phyloP scores from a whole-genome alignment of 2,888 invertebrate species.

The Melangyna quadrimaculata region DNA sequence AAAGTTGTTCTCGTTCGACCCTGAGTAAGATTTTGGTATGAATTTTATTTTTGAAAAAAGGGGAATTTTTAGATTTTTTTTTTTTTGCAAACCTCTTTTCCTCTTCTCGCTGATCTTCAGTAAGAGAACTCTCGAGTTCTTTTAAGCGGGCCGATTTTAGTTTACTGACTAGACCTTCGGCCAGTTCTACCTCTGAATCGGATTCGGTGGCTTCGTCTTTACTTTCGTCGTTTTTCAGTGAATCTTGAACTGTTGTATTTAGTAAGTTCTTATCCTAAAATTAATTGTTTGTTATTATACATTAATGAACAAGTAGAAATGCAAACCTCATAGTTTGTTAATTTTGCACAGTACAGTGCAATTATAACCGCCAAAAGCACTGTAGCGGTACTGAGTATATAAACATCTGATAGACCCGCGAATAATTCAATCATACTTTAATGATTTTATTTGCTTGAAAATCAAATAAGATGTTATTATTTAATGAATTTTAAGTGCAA shows the following conservation, averaged over 20 bases:
- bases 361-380: slow-evolving; percentile 75
- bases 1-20: slow-evolving; percentile 81
- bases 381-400: slow-evolving; percentile 73
- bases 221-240: slow-evolving; percentile 55
- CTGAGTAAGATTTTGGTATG: slow-evolving; percentile 72
- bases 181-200: slow-evolving; percentile 59
- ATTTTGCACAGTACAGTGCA: slow-evolving; percentile 75
- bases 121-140: slow-evolving; percentile 74
- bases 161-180: slow-evolving; percentile 73
- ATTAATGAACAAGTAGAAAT: not conserved
- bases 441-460: not conserved
- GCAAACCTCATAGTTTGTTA: slow-evolving; percentile 74
- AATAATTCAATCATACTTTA: slow-evolving; percentile 50
- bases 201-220: slow-evolving; percentile 73
- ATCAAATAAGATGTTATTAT: not conserved
- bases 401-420: slow-evolving; percentile 74
- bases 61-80: not conserved
- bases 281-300: not conserved
- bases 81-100: slow-evolving; percentile 73
- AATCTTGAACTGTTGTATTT: not conserved
- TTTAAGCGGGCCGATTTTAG: slow-evolving; percentile 75
- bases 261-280: slow-evolving; percentile 21
- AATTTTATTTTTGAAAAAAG: not conserved
- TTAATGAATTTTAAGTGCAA: not conserved
- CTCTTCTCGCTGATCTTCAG: slow-evolving; percentile 76